A percentile compares a stretch with the other conserved stretches of the same genome.
phyloP scores from a whole-genome alignment of 2,797 vertebrate genomes.

The Mormyrus proboscirostris region DNA sequence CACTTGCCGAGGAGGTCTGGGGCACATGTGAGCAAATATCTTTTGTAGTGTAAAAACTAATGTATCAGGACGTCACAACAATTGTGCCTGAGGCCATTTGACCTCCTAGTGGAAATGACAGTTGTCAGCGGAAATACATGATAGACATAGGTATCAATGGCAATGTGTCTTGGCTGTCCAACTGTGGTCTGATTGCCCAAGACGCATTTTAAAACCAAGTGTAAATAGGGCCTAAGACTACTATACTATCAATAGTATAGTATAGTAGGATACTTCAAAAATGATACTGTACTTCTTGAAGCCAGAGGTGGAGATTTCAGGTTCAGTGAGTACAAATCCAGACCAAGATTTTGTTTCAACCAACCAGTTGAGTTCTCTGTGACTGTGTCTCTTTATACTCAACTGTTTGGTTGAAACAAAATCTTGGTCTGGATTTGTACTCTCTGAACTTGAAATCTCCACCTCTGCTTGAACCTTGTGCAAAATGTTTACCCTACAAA shows the following conservation, averaged over 20 bases:
- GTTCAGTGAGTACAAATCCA: too few relatives aligned
- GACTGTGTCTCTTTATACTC: too few relatives aligned
- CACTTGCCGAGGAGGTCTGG: not conserved
- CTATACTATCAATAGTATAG: not conserved
- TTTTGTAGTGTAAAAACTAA: not conserved
- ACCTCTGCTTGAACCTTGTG: not conserved
- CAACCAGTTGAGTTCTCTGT: too few relatives aligned
- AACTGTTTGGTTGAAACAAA: too few relatives aligned
- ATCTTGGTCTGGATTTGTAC: too few relatives aligned
- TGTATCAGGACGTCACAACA: not conserved
- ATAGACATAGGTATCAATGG: not conserved
- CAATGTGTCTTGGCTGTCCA: not conserved
- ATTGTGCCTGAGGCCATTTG: not conserved
- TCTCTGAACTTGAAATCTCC: too few relatives aligned
- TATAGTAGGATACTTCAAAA: not conserved
- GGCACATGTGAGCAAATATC: not conserved
- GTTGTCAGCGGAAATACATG: not conserved
- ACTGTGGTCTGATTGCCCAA: not conserved
- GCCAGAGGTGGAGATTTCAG: too few relatives aligned
- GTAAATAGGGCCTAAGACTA: not conserved
- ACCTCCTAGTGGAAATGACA: not conserved
- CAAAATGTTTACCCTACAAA: not conserved
- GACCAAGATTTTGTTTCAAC: too few relatives aligned
- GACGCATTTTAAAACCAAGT: not conserved
- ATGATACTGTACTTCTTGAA: not conserved